Conservation (phyloP, 2,888 invertebrate genomes). For the Opisthograptis luteolata region DNA sequence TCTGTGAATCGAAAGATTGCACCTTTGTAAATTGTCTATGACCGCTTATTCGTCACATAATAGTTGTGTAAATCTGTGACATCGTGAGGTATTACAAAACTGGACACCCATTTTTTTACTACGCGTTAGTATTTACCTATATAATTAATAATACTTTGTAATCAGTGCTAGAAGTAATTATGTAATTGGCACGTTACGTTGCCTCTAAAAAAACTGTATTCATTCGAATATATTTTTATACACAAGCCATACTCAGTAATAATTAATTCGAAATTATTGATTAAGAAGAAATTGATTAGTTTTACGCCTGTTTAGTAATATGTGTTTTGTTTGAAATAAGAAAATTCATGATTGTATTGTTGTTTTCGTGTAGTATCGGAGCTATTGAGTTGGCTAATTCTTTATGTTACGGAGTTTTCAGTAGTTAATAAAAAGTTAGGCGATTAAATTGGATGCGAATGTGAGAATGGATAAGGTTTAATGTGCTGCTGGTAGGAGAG, state of each 20-base stretch:
- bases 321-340: constrained; percentile 1
- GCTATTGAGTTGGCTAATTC: constrained; percentile 5
- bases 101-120: no score
- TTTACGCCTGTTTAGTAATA: neutral
- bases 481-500: neutral
- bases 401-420: constrained; percentile 2
- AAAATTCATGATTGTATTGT: constrained; percentile 1
- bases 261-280: neutral
- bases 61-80: no score
- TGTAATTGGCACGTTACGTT: neutral
- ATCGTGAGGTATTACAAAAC: no score
- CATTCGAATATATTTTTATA: constrained; percentile 12
- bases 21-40: no score
- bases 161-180: no score
- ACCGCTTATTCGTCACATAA: no score
- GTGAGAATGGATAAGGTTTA: neutral
- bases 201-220: neutral
- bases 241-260: neutral
- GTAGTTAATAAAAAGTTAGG: neutral
- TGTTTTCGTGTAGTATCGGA: constrained; percentile 2
- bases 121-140: no score
- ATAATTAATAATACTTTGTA: no score
- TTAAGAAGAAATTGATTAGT: neutral
- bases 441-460: neutral
- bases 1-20: no score